Base-by-base conservation (phyloP, 2,797 vertebrate species). In the Gymnocypris eckloni region DNA sequence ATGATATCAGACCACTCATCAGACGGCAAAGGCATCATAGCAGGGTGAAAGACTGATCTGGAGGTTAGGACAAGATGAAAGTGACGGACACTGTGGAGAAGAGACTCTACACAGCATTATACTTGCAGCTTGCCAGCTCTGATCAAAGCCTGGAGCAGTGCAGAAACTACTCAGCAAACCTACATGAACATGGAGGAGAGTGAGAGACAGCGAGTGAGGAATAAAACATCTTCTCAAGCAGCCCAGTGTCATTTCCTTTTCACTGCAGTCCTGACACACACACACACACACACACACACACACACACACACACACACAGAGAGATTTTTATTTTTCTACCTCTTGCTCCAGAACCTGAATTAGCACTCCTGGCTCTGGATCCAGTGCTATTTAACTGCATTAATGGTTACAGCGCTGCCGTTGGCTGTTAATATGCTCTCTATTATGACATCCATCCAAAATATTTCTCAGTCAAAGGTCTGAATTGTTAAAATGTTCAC, bases 81-180 rank as follows among this genome's bases (percentile, higher is more conserved):
- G 79, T 75, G 71, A 41, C 20, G 52, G 79, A 52, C 82, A 66
- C 48, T 72, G 64, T 43, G 79, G 41, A 28, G 39, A 75, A 76
- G 82, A 81, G 28, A 75, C 82, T 56, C 73, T 77, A 52, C 82
- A 69, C 73, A 77, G 82, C 22, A 28, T 33, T 84, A 25, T 78
- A 75, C 70, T 18, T 84, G 81, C 83, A 71, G 59, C 69, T 61
- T 59, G 77, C 50, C 78, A 77, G 72, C 52, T 52, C 79, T 78
- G 83, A 87, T 87, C 79, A 85, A 87, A 87, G 87, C 70, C 50
- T 39, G 39, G 13, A 50, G 54, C 33, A 56, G 22, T 18, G 76
- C 82, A 39, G 18, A 54, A 75, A 76, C 70, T 59, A 54, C 61
- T 75, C 43, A 33, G 13, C 22, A 39, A 67, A 61, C 25, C 15